phyloP scores from a whole-genome alignment of 2,797 vertebrate genomes.

The Coranthus polyacanthus region DNA sequence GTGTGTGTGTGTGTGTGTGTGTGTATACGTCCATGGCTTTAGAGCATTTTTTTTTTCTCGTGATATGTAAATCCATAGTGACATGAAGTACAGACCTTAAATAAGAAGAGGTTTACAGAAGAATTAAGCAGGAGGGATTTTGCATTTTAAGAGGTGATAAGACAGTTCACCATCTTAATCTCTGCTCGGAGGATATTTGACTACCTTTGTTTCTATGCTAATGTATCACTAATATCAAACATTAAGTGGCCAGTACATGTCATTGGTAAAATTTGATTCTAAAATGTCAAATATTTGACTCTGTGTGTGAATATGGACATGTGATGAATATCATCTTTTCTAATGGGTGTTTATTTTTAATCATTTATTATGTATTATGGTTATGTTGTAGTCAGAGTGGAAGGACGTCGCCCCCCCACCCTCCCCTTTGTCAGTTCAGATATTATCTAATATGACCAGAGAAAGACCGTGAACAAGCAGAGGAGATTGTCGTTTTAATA shows the following conservation, averaged over 20 bases:
- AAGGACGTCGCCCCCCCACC: no score
- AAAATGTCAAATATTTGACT: background rate
- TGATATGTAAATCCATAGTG: slow-evolving; percentile 40
- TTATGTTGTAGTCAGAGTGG: slow-evolving; percentile 17
- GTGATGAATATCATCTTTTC: slow-evolving; percentile 1
- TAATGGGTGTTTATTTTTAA: slow-evolving; percentile 7
- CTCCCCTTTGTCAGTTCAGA: background rate
- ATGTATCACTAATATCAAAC: background rate
- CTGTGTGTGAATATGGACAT: background rate
- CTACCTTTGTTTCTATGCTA: slow-evolving; percentile 3
- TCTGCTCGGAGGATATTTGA: background rate
- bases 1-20: background rate
- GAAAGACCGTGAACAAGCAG: background rate
- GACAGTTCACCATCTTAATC: slow-evolving; percentile 17
- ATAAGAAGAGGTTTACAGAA: slow-evolving; percentile 11
- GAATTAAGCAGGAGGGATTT: slow-evolving; percentile 27
- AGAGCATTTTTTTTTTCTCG: slow-evolving; percentile 12
- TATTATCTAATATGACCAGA: background rate
- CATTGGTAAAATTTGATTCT: no score
- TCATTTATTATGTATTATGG: background rate
- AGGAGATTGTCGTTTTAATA: slow-evolving; percentile 19
- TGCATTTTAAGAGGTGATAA: slow-evolving; percentile 31
- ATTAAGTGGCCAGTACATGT: background rate
- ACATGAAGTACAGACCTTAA: slow-evolving; percentile 5
- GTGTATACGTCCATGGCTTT: background rate